A percentile compares a stretch with the other conserved stretches of the same genome.
phyloP scores from a whole-genome alignment of 1,140 invertebrate species.

The Pseudachorutes palmiensis region DNA sequence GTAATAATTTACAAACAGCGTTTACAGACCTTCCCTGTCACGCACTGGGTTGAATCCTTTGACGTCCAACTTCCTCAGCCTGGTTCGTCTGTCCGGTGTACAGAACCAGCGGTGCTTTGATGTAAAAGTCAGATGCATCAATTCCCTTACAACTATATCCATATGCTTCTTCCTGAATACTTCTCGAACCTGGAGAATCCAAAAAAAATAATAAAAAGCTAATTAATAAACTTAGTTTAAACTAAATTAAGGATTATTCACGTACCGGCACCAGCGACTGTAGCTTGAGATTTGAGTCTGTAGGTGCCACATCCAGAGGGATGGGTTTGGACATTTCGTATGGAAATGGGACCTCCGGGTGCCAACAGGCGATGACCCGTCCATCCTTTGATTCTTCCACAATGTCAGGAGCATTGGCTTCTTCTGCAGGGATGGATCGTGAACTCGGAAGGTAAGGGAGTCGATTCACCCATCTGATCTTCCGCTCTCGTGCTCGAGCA shows the following conservation, averaged over 20 bases:
- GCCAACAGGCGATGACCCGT: slow-evolving; percentile 60
- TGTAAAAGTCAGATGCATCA: slow-evolving; percentile 65
- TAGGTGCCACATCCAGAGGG: slow-evolving; percentile 44
- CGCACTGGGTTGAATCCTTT: slow-evolving; percentile 25
- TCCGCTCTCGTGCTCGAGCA: neutral
- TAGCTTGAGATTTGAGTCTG: slow-evolving; percentile 36
- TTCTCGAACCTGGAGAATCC: slow-evolving; percentile 47
- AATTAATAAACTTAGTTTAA: neutral
- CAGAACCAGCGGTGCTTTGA: slow-evolving; percentile 72
- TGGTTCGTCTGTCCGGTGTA: neutral
- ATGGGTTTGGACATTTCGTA: slow-evolving; percentile 73
- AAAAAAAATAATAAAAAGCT: neutral
- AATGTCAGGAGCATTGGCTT: neutral
- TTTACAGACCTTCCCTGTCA: slow-evolving; percentile 37
- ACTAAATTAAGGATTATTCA: neutral
- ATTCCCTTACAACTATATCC: slow-evolving; percentile 54
- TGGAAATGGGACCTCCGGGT: slow-evolving; percentile 69
- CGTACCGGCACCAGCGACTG: slow-evolving; percentile 34
- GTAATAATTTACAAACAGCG: too few species aligned
- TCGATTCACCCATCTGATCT: neutral
- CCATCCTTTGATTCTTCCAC: slow-evolving; percentile 23
- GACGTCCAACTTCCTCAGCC: slow-evolving; percentile 41
- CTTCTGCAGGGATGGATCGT: neutral
- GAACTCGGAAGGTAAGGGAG: neutral
- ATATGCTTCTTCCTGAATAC: slow-evolving; percentile 58